Percentiles rank a stretch among this genome's conserved stretches.
These are phyloP conservation scores for Prochilodus magdalenae DNA, from an alignment of 2,113 vertebrate genomes.

Conservation along the genomic window DNA sequence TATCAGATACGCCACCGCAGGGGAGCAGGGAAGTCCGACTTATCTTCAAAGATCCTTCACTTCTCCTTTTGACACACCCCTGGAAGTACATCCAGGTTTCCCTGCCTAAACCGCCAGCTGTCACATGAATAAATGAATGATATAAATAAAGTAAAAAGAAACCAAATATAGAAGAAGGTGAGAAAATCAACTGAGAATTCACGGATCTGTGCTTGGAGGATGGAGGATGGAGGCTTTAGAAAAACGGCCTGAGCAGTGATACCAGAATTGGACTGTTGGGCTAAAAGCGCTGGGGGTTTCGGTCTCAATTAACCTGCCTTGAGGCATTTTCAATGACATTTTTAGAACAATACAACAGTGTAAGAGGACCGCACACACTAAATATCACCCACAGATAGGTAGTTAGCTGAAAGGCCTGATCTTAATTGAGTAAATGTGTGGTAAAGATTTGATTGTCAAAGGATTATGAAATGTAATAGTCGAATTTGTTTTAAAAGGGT, in stretches of 20 bases:
- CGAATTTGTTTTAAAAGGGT: too few species aligned
- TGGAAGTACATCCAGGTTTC: constrained; percentile 22
- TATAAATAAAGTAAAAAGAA: constrained; percentile 15
- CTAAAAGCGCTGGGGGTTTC: too few species aligned
- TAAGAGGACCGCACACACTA: too few species aligned
- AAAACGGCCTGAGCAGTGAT: neutral
- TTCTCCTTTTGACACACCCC: constrained; percentile 18
- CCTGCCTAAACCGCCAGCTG: constrained; percentile 1
- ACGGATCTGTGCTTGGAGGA: neutral
- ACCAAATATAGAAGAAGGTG: constrained; percentile 27
- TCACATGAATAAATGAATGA: constrained; percentile 26
- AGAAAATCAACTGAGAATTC: neutral
- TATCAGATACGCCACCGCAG: neutral
- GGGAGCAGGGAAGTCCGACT: neutral
- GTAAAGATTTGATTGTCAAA: too few species aligned
- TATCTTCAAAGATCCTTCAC: constrained; percentile 31
- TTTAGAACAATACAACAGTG: too few species aligned
- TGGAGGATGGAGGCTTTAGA: neutral
- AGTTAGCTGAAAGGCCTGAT: too few species aligned
- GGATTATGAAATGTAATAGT: too few species aligned
- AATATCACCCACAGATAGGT: too few species aligned
- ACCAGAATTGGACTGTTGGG: too few species aligned
- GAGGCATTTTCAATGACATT: too few species aligned
- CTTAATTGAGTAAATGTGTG: too few species aligned
- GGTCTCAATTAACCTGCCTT: too few species aligned